Conservation (phyloP, 2,113 vertebrate species). For the Paedocypris sp. region DNA sequence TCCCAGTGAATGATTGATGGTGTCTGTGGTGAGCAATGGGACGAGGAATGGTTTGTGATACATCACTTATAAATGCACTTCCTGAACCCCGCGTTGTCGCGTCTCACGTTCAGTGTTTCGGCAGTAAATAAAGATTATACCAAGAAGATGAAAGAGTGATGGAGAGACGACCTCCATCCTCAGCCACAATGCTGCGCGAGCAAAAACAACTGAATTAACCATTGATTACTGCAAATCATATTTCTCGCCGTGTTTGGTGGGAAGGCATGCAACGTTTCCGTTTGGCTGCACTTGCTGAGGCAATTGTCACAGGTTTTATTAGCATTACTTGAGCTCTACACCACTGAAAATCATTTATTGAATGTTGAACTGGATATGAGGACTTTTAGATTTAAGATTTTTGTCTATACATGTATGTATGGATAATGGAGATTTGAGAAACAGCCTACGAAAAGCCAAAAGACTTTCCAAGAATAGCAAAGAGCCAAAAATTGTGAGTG, state of each 20-base stretch:
- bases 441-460: too few species aligned
- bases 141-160: background rate
- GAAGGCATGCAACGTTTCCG: background rate
- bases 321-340: background rate
- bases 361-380: too few species aligned
- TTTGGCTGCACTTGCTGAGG: background rate
- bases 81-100: background rate
- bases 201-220: slow-evolving; percentile 8
- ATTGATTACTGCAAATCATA: background rate
- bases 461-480: too few species aligned
- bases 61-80: slow-evolving; percentile 4
- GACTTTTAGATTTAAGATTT: too few species aligned
- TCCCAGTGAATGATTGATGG: background rate
- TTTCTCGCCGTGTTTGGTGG: background rate
- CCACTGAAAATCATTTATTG: too few species aligned
- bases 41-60: slow-evolving; percentile 6
- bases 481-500: too few species aligned
- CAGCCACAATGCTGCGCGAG: background rate
- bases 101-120: background rate
- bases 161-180: background rate
- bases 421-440: too few species aligned
- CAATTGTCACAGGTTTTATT: background rate
- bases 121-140: background rate
- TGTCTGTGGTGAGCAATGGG: background rate
- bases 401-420: too few species aligned